These are phyloP conservation scores for Antrozous pallidus DNA, from an alignment of 2,797 vertebrate genomes.

Conservation along the genomic window DNA sequence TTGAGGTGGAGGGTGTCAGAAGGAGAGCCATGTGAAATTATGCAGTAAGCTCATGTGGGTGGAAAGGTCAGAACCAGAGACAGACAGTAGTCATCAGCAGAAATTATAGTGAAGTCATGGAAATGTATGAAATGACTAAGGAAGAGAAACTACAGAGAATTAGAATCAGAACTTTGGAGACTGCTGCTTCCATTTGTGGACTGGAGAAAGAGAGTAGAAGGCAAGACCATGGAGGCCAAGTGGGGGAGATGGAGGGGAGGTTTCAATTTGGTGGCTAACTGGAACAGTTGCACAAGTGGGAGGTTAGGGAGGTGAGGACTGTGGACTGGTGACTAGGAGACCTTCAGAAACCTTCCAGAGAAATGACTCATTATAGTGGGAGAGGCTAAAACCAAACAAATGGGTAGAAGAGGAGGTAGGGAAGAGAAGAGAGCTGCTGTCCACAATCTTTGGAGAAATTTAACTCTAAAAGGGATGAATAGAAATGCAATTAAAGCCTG, in stretches of 20 bases:
- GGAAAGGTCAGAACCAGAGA: neutral
- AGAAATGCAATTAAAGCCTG: neutral
- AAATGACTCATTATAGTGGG: neutral
- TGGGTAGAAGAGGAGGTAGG: neutral
- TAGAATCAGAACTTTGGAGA: neutral
- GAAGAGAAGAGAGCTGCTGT: neutral
- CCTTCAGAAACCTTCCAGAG: neutral
- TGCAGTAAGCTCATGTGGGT: neutral
- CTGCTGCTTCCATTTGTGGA: neutral
- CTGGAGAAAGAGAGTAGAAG: neutral
- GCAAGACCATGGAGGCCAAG: neutral
- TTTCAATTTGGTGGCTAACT: neutral
- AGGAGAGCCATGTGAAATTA: conserved; percentile 4
- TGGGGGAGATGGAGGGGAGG: neutral
- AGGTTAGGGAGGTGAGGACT: neutral
- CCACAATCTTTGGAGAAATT: neutral
- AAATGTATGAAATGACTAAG: neutral
- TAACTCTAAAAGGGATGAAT: neutral
- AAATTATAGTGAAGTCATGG: neutral
- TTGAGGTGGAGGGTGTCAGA: neutral
- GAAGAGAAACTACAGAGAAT: neutral
- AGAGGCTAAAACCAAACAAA: neutral
- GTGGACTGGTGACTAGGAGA: neutral
- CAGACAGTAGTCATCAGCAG: neutral
- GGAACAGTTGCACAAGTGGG: neutral